phyloP scores from a whole-genome alignment of 2,797 vertebrate species.

The Lindbergichthys nudifrons region DNA sequence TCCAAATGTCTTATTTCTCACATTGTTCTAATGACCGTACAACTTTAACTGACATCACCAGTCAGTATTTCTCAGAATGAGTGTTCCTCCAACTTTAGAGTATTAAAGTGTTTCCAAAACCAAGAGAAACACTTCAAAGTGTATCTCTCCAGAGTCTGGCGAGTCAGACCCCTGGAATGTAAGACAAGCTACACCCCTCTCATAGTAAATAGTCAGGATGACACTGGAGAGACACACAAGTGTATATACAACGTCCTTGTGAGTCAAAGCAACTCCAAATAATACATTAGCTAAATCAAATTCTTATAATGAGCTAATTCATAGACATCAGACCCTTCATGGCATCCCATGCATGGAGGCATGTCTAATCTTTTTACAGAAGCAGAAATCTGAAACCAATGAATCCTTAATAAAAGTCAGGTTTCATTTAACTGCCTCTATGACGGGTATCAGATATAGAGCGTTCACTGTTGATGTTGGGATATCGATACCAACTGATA shows the following conservation, averaged over 20 bases:
- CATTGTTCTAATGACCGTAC: too few relatives aligned
- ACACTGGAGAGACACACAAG: neutral
- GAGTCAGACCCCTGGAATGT: constrained; percentile 7
- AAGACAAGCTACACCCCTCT: neutral
- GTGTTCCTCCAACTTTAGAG: neutral
- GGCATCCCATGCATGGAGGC: neutral
- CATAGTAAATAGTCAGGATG: too few relatives aligned
- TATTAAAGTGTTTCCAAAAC: neutral
- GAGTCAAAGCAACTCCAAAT: neutral
- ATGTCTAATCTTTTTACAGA: neutral
- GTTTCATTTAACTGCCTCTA: neutral
- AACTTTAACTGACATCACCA: neutral
- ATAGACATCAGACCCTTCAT: constrained; percentile 10
- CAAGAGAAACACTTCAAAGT: neutral
- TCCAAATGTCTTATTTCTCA: neutral
- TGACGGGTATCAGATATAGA: neutral
- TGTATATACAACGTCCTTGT: neutral
- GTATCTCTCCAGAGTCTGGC: neutral
- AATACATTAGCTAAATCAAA: neutral
- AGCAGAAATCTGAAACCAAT: constrained; percentile 14
- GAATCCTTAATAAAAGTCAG: neutral
- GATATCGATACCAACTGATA: neutral
- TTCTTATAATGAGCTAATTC: constrained; percentile 7
- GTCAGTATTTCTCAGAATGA: neutral
- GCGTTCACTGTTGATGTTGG: neutral